Conservation (phyloP, 1,140 invertebrate species). For the Coelopa frigida region DNA sequence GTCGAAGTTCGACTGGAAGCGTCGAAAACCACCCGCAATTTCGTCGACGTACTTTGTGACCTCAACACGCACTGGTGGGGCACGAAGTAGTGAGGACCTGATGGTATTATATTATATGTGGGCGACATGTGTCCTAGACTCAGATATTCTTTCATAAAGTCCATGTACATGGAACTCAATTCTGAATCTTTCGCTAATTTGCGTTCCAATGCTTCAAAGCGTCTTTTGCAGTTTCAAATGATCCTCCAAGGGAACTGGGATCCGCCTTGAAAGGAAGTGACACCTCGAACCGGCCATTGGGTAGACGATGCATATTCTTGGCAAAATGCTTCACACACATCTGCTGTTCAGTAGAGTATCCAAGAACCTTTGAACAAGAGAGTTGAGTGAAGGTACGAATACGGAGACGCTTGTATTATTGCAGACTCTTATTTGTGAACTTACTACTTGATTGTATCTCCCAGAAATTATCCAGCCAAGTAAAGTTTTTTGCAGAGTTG, state of each 20-base stretch:
- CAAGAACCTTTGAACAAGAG: slow-evolving; percentile 23
- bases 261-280: slow-evolving; percentile 18
- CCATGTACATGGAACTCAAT: slow-evolving; percentile 12
- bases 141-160: slow-evolving; percentile 35
- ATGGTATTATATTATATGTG: slow-evolving; percentile 20
- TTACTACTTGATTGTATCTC: no score
- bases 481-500: no score
- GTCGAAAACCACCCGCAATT: slow-evolving; percentile 13
- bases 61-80: slow-evolving; percentile 19
- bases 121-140: slow-evolving; percentile 36
- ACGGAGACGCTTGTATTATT: background rate
- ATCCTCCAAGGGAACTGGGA: slow-evolving; percentile 26
- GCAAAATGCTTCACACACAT: slow-evolving; percentile 13
- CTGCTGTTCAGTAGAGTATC: slow-evolving; percentile 19
- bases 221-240: slow-evolving; percentile 22
- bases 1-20: slow-evolving; percentile 8
- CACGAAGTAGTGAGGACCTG: slow-evolving; percentile 19
- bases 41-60: slow-evolving; percentile 13
- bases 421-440: no score
- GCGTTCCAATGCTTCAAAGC: slow-evolving; percentile 27
- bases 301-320: slow-evolving; percentile 3
- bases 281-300: slow-evolving; percentile 17
- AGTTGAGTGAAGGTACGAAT: background rate
- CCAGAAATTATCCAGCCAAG: no score
- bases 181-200: slow-evolving; percentile 24